Evolutionary conservation across 2,888 invertebrate species (phyloP), one percentile per base, ranked within the genome.

Genomic region (Temnothorax ravouxi): DNA sequence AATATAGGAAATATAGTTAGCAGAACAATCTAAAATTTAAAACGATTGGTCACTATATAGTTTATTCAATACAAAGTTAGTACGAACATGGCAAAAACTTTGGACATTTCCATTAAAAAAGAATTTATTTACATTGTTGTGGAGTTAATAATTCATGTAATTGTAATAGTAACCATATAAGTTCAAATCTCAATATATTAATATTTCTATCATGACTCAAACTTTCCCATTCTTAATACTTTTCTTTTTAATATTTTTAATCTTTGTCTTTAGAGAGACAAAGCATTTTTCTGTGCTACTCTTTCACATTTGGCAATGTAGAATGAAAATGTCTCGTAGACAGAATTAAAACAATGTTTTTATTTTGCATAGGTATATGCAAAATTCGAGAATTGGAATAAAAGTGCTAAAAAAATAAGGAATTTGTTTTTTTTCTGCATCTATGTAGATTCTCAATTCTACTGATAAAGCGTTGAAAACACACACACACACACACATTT

Each of bases 21-120:
- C 25, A 21, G 11, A 67, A 29, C 25, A 21, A 76, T 66, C 52
- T 79, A 54, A 52, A 64, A 67, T 79, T 54, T 66, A 64, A 38
- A 64, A 1, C 9, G 3, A 41, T 59, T n/a, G 21, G 2, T 44
- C 18, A 3, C 5, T 9, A n/a, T n/a, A n/a, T n/a, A 34, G 3
- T 71, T 59, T n/a, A 29, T 59, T 41, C 15, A 21, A 34, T 38
- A 21, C 4, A 1, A 29, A 67, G 6, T 47, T 47, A 25, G 15
- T 66, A 67, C 2, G 1, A 21, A 21, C 11, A 6, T 47, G 15
- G 18, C 6, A 41, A 5, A 41, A 66, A 67, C 3, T 25, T 25
- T 66, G 8, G 8, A 15, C 1, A 18, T 67, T 4, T 47, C 25
- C 1, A 29, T 47, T 66, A 25, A 67, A 67, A 38, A 34, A 21